Evolutionary conservation across 2,888 invertebrate species (phyloP), one percentile per base, ranked within the genome.

Genomic region (Tenthredo notha): DNA sequence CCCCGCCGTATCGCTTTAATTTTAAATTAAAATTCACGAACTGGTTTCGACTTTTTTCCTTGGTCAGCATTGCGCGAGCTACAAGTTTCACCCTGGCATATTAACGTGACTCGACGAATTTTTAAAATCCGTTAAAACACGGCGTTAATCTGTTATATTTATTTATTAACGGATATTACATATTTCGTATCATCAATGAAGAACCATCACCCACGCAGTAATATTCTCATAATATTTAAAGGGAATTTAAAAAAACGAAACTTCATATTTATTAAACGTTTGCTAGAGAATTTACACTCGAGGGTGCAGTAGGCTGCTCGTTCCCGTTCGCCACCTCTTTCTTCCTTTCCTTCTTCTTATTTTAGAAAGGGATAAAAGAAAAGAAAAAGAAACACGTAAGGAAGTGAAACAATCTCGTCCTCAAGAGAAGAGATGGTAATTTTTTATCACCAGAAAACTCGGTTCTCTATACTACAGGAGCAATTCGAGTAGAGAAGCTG

Each of bases 11-110:
- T 91, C 90, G 90, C 89, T 91, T 91, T 91, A 91, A 91, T 91
- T 91, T 90, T 89, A 89, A 90, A 91, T 91, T 91, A 91, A 91
- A 91, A 91, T 91, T 91, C 91, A 91, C 91, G 90, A 91, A 89
- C 88, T 87, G 90, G 87, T 90, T 89, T 88, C 90, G 89, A 90
- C 89, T 61, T 80, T 80, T 61, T 80, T 21, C 15, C 40, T 58
- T 15, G 25, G 43, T 25, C 40, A 12, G 50, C 77, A 77, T 77
- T 77, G 75, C 77, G 77, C 50, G 29, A 67, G 67, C 6, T n/a
- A 5, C 74, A 9, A 18, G 10, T 43, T 40, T 40, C 43, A 18
- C 74, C 43, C 43, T 40, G 43, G 54, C 47, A 2, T 25, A 2
- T 25, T 18, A n/a, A 54, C 67, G 54, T 77, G 80, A 80, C 61